Conservation (phyloP, 1,140 invertebrate genomes). For the Phymorhynchus buccinoides region DNA sequence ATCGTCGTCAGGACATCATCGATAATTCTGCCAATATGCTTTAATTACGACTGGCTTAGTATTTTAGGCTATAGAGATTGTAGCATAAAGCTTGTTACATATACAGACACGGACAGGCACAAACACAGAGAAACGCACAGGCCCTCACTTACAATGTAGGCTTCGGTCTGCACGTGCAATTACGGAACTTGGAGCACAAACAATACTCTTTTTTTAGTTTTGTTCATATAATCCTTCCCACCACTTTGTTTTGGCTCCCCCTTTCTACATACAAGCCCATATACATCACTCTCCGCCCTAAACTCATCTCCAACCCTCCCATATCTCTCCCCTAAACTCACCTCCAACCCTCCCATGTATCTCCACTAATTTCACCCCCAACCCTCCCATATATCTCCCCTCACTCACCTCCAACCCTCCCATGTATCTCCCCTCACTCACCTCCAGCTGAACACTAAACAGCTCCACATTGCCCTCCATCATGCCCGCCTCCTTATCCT, state of each 20-base stretch:
- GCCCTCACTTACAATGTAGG: no score
- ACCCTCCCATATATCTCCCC: background rate
- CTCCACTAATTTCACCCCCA: no score
- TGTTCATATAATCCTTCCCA: background rate
- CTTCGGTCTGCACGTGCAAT: no score
- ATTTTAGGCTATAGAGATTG: no score
- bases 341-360: background rate
- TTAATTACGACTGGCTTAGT: no score
- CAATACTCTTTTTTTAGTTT: no score
- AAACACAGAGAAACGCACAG: background rate
- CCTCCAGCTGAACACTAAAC: constrained; percentile 38
- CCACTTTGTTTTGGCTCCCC: background rate
- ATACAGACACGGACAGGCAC: background rate
- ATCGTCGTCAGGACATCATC: no score
- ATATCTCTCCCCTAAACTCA: background rate
- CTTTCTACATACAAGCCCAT: background rate
- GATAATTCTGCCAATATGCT: no score
- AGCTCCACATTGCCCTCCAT: constrained; percentile 29
- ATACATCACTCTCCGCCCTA: background rate
- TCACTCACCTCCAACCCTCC: no score
- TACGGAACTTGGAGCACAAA: no score
- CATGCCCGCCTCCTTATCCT: background rate
- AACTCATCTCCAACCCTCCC: constrained; percentile 13
- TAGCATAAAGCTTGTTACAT: background rate
- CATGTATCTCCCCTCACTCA: background rate